Conservation (phyloP, 1,140 invertebrate genomes). For the Drosophila nasuta region DNA sequence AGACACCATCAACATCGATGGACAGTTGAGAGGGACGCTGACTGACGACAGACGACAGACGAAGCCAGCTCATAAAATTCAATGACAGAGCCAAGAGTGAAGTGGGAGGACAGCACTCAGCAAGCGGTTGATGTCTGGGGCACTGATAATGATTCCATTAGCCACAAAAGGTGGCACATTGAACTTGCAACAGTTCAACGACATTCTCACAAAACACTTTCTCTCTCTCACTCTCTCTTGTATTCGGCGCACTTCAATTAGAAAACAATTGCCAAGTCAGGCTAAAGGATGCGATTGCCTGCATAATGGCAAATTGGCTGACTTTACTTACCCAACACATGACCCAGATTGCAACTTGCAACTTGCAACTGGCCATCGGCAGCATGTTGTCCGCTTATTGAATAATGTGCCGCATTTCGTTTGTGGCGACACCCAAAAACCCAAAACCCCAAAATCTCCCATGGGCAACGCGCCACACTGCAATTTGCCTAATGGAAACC, state of each 20-base stretch:
- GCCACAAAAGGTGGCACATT: conserved; percentile 63
- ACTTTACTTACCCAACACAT: conserved; percentile 15
- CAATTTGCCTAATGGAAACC: conserved; percentile 75
- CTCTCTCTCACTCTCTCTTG: background rate
- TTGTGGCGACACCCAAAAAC: conserved; percentile 43
- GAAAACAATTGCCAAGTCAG: conserved; percentile 18
- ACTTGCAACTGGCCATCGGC: conserved; percentile 5
- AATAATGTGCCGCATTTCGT: conserved; percentile 68
- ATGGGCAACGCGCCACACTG: conserved; percentile 37
- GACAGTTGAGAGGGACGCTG: background rate
- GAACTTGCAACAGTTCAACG: conserved; percentile 69
- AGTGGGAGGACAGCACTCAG: background rate
- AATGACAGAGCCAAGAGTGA: conserved; percentile 30
- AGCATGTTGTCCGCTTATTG: conserved; percentile 54
- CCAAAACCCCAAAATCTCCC: conserved; percentile 13
- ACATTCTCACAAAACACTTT: conserved; percentile 32
- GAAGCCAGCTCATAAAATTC: conserved; percentile 59
- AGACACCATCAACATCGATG: conserved; percentile 19
- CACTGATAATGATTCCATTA: conserved; percentile 75
- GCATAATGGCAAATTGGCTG: conserved; percentile 40
- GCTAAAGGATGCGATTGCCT: conserved; percentile 20
- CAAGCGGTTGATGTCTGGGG: conserved; percentile 24
- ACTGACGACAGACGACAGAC: conserved; percentile 14
- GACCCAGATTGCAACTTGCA: conserved; percentile 29
- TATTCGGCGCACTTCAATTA: conserved; percentile 11